Evolutionary conservation across 2,888 invertebrate genomes (phyloP).

Genomic region (Syrista parreyssii): DNA sequence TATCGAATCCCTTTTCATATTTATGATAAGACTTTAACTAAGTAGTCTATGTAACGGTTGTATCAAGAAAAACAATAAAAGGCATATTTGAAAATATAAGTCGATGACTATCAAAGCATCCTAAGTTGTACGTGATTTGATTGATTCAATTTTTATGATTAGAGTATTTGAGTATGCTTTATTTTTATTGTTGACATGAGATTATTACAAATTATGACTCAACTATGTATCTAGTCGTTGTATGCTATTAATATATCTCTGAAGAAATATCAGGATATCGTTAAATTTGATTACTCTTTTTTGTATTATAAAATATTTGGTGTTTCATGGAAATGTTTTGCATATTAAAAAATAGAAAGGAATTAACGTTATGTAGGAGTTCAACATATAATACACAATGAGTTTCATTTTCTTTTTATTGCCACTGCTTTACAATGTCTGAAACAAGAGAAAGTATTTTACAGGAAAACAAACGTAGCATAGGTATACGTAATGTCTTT

Average conservation of each 20-base stretch:
- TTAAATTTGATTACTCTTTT: neutral
- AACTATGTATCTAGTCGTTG: neutral
- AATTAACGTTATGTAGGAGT: neutral
- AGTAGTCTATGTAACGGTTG: slow-evolving; percentile 2
- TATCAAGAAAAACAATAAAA: neutral
- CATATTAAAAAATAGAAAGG: neutral
- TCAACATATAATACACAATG: neutral
- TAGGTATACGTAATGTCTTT: neutral
- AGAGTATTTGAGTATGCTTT: neutral
- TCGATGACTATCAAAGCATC: neutral
- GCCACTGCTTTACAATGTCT: neutral
- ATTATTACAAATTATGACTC: neutral
- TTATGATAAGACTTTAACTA: neutral
- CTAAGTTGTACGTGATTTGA: neutral
- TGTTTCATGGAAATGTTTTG: neutral
- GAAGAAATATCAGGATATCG: neutral
- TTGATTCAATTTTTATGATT: neutral
- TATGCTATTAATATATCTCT: neutral
- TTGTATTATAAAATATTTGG: neutral
- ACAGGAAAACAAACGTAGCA: neutral
- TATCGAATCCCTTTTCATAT: neutral
- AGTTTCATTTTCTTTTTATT: slow-evolving; percentile 3
- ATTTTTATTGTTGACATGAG: neutral
- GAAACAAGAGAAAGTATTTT: neutral
- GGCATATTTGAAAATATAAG: neutral